Conservation (phyloP, 2,888 invertebrate species). For the Argyra leucocephala region DNA sequence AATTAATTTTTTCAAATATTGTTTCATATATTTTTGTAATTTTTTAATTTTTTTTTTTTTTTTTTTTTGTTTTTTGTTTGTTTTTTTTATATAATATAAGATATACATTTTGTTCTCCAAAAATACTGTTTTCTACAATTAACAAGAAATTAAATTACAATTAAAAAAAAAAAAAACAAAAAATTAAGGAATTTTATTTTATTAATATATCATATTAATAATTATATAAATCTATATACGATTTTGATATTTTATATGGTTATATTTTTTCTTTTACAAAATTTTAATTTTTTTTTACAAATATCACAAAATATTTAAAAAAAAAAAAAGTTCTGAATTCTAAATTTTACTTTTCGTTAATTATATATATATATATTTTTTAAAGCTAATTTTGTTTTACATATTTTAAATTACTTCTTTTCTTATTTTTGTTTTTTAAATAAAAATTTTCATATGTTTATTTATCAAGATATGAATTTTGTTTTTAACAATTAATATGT, state of each 20-base stretch:
- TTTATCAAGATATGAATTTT: too few relatives aligned
- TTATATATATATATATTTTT: not conserved
- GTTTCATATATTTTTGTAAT: not conserved
- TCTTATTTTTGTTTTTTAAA: too few relatives aligned
- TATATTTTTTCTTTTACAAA: not conserved
- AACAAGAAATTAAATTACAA: too few relatives aligned
- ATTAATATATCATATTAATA: too few relatives aligned
- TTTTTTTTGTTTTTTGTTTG: not conserved
- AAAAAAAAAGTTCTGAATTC: not conserved
- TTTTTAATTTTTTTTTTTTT: not conserved
- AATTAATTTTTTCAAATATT: not conserved
- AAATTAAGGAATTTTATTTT: too few relatives aligned
- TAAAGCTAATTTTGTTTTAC: not conserved
- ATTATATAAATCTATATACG: too few relatives aligned
- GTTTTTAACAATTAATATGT: too few relatives aligned
- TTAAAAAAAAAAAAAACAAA: too few relatives aligned
- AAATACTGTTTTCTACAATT: slow-evolving; percentile 4
- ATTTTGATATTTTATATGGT: too few relatives aligned
- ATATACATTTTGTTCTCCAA: not conserved
- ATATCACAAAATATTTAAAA: not conserved
- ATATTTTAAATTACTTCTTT: too few relatives aligned
- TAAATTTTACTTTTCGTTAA: not conserved
- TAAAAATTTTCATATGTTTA: too few relatives aligned
- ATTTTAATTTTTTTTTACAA: not conserved
- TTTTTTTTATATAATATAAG: not conserved